Conservation (phyloP, 2,888 invertebrate genomes). For the Callimorpha dominula region DNA sequence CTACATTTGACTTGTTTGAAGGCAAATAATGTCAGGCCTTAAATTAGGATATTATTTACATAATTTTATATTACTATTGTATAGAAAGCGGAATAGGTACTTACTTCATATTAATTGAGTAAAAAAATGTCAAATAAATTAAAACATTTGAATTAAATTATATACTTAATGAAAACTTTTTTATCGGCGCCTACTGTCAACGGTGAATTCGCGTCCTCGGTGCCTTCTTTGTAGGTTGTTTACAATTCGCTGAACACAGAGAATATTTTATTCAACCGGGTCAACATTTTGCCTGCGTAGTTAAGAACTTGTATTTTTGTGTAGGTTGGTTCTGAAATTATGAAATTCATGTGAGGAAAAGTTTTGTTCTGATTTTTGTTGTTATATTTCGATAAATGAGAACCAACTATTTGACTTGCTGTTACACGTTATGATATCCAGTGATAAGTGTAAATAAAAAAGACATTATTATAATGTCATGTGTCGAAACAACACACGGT, state of each 20-base stretch:
- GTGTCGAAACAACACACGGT: background rate
- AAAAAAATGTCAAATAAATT: background rate
- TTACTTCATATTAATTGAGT: too few relatives aligned
- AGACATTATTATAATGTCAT: background rate
- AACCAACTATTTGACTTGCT: background rate
- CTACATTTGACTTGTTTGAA: too few relatives aligned
- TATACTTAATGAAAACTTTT: background rate
- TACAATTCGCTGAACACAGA: conserved; percentile 11
- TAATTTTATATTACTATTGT: too few relatives aligned
- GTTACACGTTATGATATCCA: background rate
- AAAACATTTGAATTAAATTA: background rate
- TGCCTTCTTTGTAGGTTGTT: conserved; percentile 6
- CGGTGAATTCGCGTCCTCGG: conserved; percentile 2
- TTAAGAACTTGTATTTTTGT: background rate
- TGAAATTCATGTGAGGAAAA: background rate
- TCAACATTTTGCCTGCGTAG: background rate
- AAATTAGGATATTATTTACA: too few relatives aligned
- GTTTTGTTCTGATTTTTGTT: background rate
- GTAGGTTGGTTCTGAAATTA: background rate
- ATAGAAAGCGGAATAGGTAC: too few relatives aligned
- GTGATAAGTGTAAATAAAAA: background rate
- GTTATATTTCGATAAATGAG: too few relatives aligned
- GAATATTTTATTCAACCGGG: background rate
- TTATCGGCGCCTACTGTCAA: background rate
- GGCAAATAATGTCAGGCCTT: too few relatives aligned